Conservation (phyloP, 1,140 invertebrate genomes). For the Hycleus phaleratus region DNA sequence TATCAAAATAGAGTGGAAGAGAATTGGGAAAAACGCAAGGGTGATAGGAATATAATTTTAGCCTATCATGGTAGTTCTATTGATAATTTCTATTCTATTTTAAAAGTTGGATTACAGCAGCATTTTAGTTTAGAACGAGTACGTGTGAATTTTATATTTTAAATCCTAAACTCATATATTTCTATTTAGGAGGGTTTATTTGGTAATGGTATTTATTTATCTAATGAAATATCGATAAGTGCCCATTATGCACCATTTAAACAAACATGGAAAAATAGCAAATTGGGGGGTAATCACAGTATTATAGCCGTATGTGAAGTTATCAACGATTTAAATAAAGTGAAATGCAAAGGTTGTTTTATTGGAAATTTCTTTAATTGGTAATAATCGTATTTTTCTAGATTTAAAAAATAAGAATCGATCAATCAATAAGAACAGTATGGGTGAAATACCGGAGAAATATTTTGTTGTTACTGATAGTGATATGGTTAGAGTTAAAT, state of each 20-base stretch:
- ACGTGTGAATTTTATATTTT: neutral
- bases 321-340: constrained; percentile 59
- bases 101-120: constrained; percentile 68
- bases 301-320: constrained; percentile 74
- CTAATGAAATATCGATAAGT: constrained; percentile 61
- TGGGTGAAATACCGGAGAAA: constrained; percentile 56
- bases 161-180: neutral
- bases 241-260: constrained; percentile 62
- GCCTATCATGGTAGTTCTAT: constrained; percentile 72
- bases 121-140: constrained; percentile 50
- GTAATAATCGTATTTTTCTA: constrained; percentile 15
- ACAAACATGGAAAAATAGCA: constrained; percentile 64
- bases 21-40: constrained; percentile 49
- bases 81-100: constrained; percentile 75
- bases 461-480: constrained; percentile 70
- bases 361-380: constrained; percentile 4
- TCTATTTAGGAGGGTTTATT: constrained; percentile 54
- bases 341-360: constrained; percentile 40
- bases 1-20: constrained; percentile 46
- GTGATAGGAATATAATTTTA: constrained; percentile 52
- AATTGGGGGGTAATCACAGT: constrained; percentile 61
- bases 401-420: constrained; percentile 35
- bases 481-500: constrained; percentile 66
- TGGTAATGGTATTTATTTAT: constrained; percentile 70
- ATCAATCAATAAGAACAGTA: constrained; percentile 41